Evolutionary conservation across 2,113 vertebrate genomes (phyloP).

Genomic region (Oostethus manadensis): DNA sequence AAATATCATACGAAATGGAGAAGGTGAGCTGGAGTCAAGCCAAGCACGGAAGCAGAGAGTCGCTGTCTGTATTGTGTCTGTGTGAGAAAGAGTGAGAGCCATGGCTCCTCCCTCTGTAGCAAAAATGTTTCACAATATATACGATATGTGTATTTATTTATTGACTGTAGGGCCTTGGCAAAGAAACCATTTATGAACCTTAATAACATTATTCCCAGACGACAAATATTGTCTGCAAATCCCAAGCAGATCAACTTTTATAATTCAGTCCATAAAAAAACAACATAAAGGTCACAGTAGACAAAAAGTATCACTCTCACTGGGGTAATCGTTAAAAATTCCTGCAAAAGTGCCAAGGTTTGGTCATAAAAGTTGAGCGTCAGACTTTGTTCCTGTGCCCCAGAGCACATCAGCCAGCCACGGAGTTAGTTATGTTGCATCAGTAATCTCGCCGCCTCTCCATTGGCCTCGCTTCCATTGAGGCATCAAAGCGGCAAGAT

Average conservation of each 20-base stretch:
- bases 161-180: background rate
- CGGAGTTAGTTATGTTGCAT: conserved; percentile 54
- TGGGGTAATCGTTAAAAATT: conserved; percentile 1
- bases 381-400: conserved; percentile 26
- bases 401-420: conserved; percentile 27
- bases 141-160: no score
- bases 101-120: no score
- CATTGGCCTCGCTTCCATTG: conserved; percentile 55
- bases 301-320: background rate
- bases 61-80: no score
- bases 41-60: no score
- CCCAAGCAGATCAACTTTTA: background rate
- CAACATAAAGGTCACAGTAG: conserved; percentile 12
- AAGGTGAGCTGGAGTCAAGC: no score
- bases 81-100: no score
- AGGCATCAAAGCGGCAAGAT: conserved; percentile 63
- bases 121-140: no score
- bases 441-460: conserved; percentile 57
- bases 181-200: background rate
- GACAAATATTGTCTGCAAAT: no score
- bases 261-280: background rate
- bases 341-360: conserved; percentile 14
- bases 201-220: no score
- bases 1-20: no score
- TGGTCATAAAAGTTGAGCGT: conserved; percentile 22